Percentiles rank a stretch among this genome's conserved stretches.
Conservation (phyloP, 2,888 invertebrate genomes). For the Gisinianus flammeolus region DNA sequence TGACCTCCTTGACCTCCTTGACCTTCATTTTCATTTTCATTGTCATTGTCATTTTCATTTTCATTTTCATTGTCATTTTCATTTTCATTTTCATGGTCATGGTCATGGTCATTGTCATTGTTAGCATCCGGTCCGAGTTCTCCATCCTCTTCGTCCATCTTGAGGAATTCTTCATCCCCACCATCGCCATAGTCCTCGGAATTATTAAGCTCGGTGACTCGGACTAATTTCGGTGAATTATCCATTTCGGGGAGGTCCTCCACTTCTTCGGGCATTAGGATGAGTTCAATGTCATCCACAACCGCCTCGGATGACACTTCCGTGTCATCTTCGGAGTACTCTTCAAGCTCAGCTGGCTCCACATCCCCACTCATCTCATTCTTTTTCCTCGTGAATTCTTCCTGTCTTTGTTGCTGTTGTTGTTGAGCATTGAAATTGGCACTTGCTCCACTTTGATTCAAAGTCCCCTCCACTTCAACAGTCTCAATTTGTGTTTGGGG, state of each 20-base stretch:
- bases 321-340: slow-evolving; percentile 50
- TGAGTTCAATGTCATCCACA: slow-evolving; percentile 58
- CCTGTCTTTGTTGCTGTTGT: not conserved
- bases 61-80: not conserved
- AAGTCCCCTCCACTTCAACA: slow-evolving; percentile 26
- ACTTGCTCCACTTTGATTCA: not conserved
- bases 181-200: slow-evolving; percentile 43
- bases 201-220: slow-evolving; percentile 57
- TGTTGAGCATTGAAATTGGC: not conserved
- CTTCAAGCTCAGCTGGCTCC: slow-evolving; percentile 37
- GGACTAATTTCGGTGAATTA: slow-evolving; percentile 55
- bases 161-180: slow-evolving; percentile 43
- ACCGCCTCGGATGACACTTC: slow-evolving; percentile 57
- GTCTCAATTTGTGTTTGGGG: not conserved
- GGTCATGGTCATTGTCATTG: slow-evolving; percentile 18
- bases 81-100: no score
- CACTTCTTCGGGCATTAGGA: slow-evolving; percentile 57
- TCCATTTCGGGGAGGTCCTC: slow-evolving; percentile 49
- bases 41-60: slow-evolving; percentile 42
- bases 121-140: not conserved
- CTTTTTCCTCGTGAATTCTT: not conserved
- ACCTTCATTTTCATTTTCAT: slow-evolving; percentile 19
- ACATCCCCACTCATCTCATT: not conserved
- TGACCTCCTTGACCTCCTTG: no score
- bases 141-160: slow-evolving; percentile 48